Percentiles rank a stretch among this genome's conserved stretches.
These are phyloP conservation scores for Escarpia spicata DNA, from an alignment of 2,888 invertebrate species.

Conservation along the genomic window DNA sequence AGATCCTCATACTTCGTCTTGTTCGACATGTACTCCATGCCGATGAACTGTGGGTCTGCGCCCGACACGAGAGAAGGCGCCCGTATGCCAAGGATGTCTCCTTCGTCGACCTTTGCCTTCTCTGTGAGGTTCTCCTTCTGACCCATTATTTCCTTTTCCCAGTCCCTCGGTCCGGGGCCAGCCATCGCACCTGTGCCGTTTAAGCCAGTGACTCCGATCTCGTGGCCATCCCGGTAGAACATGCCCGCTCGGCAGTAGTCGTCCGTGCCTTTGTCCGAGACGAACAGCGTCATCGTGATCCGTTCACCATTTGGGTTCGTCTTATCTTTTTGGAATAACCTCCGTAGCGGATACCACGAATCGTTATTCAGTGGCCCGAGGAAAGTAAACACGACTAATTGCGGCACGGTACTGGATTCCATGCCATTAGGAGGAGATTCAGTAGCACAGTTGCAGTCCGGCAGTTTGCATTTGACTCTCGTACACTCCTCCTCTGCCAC, in stretches of 20 bases:
- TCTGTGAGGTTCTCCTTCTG: conserved; percentile 85
- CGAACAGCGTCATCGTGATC: conserved; percentile 94
- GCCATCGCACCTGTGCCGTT: conserved; percentile 71
- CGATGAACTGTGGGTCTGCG: conserved; percentile 88
- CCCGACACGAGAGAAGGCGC: conserved; percentile 86
- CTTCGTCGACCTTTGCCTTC: conserved; percentile 80
- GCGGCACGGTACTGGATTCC: not conserved
- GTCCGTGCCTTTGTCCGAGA: conserved; percentile 99
- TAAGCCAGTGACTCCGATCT: conserved; percentile 92
- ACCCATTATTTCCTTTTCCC: conserved; percentile 92
- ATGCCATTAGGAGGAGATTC: not conserved
- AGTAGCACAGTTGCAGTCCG: not conserved
- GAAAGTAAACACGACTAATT: not conserved
- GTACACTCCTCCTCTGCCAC: not conserved
- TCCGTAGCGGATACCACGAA: not conserved
- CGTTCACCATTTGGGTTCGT: conserved; percentile 75
- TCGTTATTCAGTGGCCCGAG: not conserved
- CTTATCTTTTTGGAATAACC: not conserved
- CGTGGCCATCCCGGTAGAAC: conserved; percentile 92
- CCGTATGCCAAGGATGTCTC: conserved; percentile 87
- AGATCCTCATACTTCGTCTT: not conserved
- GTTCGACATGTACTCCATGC: not conserved
- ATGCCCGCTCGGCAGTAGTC: conserved; percentile 93
- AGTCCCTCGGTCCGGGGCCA: conserved; percentile 56
- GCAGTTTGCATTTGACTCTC: not conserved